Base-by-base conservation (phyloP, 1,140 invertebrate genomes). In the Kradibia gibbosae region DNA sequence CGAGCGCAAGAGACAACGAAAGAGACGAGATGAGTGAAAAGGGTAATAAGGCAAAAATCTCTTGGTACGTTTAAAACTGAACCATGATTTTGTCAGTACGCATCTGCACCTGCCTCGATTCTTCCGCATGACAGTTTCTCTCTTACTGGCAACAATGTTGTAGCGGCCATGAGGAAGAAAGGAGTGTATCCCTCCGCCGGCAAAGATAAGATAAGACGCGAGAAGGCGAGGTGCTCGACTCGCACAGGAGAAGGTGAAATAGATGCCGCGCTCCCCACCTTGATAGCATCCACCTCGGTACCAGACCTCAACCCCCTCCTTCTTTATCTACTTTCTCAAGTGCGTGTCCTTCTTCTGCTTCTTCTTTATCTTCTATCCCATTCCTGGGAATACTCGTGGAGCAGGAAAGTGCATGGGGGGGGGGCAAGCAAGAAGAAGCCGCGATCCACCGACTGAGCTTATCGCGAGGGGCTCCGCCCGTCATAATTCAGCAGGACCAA, bases 401-500 rank as follows among this genome's bases (percentile, higher is more conserved):
- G 25, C 13, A 34, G 28, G 48, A 71, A 7, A n/a, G 39, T n/a
- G n/a, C 2, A 39, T 39, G 25, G 74, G n/a, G n/a, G 74, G 48
- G 77, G 78, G 75, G 15, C 3, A 50, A 20, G 42, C 28, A 57
- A 28, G 74, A 65, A 22, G 25, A 39, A 65, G 53, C 22, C 62
- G n/a, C 53, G 50, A 48, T 73, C 78, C 81, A 53, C 71, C 65
- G 34, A 70, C 57, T 81, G 85, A 83, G 87, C 62, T 39, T 36
- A 17, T 67, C 36, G 62, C 62, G 84, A 83, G 84, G 82, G 77
- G 89, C 89, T 87, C 90, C 90, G 90, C 90, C 91, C 91, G 91
- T 91, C 91, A 91, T 91, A 91, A 89, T 91, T 89, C 88, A 83
- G 83, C 86, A 86, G 88, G 87, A 87, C 90, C 90, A 91, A 91